phyloP scores from a whole-genome alignment of 2,797 vertebrate species.

The Scomberomorus guttatus region DNA sequence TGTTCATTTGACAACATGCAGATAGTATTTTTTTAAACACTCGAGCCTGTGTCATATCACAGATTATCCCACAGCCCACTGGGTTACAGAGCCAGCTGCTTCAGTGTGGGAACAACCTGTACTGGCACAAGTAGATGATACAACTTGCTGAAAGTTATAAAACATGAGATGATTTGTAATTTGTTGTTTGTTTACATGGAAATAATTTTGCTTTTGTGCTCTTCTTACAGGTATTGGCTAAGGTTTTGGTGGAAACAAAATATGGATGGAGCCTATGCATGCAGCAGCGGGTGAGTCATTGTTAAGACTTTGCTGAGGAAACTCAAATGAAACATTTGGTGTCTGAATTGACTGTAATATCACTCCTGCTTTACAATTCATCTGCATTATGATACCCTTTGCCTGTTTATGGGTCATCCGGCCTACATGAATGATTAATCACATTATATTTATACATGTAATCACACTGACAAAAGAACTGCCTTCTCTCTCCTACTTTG shows the following conservation, averaged over 20 bases:
- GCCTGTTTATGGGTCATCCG: background rate
- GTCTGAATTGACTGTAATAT: background rate
- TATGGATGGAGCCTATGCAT: background rate
- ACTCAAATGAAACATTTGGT: fast-evolving
- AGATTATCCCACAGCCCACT: slow-evolving; percentile 22
- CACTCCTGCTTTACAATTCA: background rate
- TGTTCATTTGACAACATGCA: slow-evolving; percentile 45
- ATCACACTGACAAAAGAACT: background rate
- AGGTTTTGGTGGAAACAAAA: slow-evolving; percentile 7
- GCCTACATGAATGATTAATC: background rate
- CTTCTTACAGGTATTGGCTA: slow-evolving; percentile 37
- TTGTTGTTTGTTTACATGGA: background rate
- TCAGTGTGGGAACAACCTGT: slow-evolving; percentile 1
- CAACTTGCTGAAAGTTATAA: background rate
- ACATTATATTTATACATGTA: background rate
- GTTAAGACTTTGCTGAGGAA: background rate
- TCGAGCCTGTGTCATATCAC: slow-evolving; percentile 24
- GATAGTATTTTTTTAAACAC: slow-evolving; percentile 6
- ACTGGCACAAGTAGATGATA: background rate
- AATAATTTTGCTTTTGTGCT: slow-evolving; percentile 9
- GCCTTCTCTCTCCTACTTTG: background rate
- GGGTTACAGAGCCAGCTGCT: background rate
- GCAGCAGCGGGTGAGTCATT: slow-evolving; percentile 20
- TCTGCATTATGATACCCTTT: background rate
- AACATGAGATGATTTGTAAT: slow-evolving; percentile 8